Evolutionary conservation across 1,140 invertebrate species (phyloP).

Genomic region (Drosophila melanica): DNA sequence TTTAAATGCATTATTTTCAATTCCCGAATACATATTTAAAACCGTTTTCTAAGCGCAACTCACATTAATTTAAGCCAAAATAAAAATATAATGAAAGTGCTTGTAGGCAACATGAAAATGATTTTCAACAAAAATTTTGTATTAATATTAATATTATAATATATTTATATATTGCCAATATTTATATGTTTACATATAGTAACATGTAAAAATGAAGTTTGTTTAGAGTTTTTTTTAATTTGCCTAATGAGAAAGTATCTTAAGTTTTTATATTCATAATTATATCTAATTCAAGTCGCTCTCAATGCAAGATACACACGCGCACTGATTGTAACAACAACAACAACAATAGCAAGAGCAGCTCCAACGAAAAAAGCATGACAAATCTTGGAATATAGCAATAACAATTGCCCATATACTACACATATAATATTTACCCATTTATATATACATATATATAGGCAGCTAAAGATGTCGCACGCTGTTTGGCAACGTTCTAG

Average conservation of each 20-base stretch:
- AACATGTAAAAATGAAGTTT: no score
- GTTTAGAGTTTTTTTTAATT: neutral
- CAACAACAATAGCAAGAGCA: conserved; percentile 20
- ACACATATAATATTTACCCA: neutral
- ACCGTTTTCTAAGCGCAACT: no score
- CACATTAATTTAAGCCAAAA: no score
- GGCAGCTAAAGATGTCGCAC: conserved; percentile 39
- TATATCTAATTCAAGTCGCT: neutral
- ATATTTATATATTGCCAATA: no score
- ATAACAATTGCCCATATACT: conserved; percentile 23
- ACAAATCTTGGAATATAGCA: conserved; percentile 45
- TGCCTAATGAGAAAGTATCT: neutral
- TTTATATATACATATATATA: conserved; percentile 6
- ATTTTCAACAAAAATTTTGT: no score
- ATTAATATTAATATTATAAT: no score
- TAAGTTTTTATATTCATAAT: conserved; percentile 2
- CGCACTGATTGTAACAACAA: conserved; percentile 47
- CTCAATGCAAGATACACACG: conserved; percentile 39
- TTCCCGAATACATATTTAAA: no score
- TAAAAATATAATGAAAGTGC: no score
- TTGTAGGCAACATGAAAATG: no score
- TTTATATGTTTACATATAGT: no score
- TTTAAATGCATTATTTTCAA: no score
- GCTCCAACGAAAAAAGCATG: conserved; percentile 55
- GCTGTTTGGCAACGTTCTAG: conserved; percentile 43